Evolutionary conservation across 2,797 vertebrate species (phyloP).

Genomic region (Clamator glandarius): DNA sequence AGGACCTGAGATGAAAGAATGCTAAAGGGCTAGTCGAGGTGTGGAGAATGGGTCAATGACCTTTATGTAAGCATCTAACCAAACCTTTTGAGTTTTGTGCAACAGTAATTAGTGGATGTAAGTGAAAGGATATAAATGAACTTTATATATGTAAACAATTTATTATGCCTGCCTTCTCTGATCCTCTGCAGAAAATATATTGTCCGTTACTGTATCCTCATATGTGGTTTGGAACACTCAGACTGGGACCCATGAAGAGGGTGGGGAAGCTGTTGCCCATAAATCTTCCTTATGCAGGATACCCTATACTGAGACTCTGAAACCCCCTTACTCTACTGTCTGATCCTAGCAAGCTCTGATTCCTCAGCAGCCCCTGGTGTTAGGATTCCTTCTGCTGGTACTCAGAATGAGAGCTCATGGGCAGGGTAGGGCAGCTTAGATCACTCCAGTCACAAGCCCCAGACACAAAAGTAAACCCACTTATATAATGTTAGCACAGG

Average conservation of each 20-base stretch:
- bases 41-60: not conserved
- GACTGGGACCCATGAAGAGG: not conserved
- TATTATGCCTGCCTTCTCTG: not conserved
- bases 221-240: not conserved
- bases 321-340: not conserved
- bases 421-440: not conserved
- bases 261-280: not conserved
- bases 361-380: not conserved
- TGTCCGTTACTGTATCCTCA: not conserved
- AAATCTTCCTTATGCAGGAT: not conserved
- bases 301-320: not conserved
- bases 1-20: not conserved
- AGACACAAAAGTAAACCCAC: not conserved
- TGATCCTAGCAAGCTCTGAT: not conserved
- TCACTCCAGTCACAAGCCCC: rapidly evolving
- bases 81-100: not conserved
- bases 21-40: not conserved
- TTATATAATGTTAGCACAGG: not conserved
- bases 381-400: not conserved
- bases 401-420: not conserved
- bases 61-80: not conserved
- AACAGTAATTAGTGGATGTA: not conserved
- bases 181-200: not conserved
- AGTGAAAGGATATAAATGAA: not conserved
- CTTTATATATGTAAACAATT: not conserved